These are phyloP conservation scores for Telenomus remus DNA, from an alignment of 1,140 invertebrate species.

Conservation along the genomic window DNA sequence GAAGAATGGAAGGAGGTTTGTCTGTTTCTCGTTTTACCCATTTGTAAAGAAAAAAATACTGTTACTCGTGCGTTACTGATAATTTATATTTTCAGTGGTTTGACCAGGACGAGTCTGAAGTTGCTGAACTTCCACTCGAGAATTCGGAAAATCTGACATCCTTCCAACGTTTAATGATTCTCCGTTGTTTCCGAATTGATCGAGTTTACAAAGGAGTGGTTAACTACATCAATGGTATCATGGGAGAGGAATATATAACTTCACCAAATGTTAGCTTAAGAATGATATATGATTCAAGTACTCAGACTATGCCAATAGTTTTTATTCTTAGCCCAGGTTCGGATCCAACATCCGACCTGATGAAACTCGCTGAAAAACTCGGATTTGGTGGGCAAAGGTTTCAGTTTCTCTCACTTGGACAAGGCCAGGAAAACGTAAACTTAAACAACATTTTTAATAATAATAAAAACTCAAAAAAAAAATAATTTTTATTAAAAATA, in stretches of 20 bases:
- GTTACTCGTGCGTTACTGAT: background rate
- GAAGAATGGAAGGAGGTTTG: background rate
- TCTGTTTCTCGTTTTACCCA: background rate
- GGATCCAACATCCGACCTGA: slow-evolving; percentile 90
- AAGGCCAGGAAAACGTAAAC: slow-evolving; percentile 88
- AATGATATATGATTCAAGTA: background rate
- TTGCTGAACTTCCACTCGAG: background rate
- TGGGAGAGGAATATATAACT: background rate
- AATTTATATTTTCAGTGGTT: slow-evolving; percentile 28
- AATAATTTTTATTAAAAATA: background rate
- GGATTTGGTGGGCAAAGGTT: slow-evolving; percentile 85
- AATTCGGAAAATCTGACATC: background rate
- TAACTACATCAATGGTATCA: background rate
- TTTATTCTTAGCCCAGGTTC: background rate
- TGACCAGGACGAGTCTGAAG: slow-evolving; percentile 16
- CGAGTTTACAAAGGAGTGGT: background rate
- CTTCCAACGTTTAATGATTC: background rate
- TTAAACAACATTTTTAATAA: slow-evolving; percentile 3
- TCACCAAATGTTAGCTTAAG: background rate
- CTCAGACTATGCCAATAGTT: slow-evolving; percentile 78
- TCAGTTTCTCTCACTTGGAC: slow-evolving; percentile 89
- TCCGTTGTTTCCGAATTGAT: background rate
- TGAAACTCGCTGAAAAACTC: slow-evolving; percentile 86
- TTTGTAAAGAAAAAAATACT: background rate
- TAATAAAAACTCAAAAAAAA: slow-evolving; percentile 1